Base-by-base conservation (phyloP, 2,797 vertebrate species). In the Gorsachius magnificus region DNA sequence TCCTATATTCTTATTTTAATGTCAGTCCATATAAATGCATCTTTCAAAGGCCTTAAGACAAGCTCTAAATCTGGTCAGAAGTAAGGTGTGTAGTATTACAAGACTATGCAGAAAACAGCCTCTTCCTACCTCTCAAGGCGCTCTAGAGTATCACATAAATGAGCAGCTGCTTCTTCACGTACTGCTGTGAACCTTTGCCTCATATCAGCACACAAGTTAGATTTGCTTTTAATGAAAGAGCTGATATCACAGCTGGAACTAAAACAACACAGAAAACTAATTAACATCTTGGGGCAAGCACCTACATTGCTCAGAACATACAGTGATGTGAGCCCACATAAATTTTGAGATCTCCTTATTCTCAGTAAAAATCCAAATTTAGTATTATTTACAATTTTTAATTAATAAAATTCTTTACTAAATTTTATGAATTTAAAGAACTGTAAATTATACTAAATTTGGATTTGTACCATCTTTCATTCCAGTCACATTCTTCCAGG, bases 101-200 rank as follows among this genome's bases (percentile, higher is more conserved):
- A 53, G 19, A 65, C 6, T 6, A 38, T 7, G 43, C 4, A 45
- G 71, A 56, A 65, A 45, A 3, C 14, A 12, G 3, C 8, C 4
- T 22, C 10, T 15, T 50, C 96, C 87, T 97, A 98, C 98, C 97
- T 98, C 58, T 97, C 93, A 54, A 97, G 92, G 69, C 71, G 94
- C 79, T 97, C 97, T 65, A 98, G 95, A 65, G 95, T 95, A 86
- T 98, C 97, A 61, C 95, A 96, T 63, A 98, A 97, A 95, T 83
- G 89, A 84, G 72, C 87, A 64, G 96, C 93, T 19, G 95, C 96
- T 89, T 98, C 98, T 83, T 98, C 97, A 48, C 61, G 69, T 36
- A 97, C 48, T 5, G 97, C 96, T 43, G 94, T 92, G 86, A 98
- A 98, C 79, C 96, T 97, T 24, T 97, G 95, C 82, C 96, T 97